These are phyloP conservation scores for Orthosia gothica DNA, from an alignment of 2,888 invertebrate species.

Conservation along the genomic window DNA sequence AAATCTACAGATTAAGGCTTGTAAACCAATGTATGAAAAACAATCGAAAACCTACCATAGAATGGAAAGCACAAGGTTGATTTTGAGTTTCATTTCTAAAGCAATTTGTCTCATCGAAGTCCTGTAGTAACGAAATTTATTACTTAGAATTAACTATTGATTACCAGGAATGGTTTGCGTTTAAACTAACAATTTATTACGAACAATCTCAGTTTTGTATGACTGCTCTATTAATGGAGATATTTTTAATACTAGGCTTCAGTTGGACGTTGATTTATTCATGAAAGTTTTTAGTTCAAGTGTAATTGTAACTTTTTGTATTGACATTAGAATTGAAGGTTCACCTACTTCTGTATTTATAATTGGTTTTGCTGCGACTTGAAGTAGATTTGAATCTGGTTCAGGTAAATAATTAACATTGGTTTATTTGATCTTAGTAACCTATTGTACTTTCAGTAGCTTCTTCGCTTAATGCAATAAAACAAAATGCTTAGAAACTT, in stretches of 20 bases:
- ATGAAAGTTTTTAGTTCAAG: slow-evolving; percentile 30
- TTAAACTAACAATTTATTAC: slow-evolving; percentile 80
- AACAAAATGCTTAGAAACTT: neutral
- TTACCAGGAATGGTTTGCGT: slow-evolving; percentile 78
- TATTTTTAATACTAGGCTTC: slow-evolving; percentile 60
- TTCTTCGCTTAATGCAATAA: neutral
- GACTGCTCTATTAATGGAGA: slow-evolving; percentile 74
- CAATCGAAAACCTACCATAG: slow-evolving; percentile 54
- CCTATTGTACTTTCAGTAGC: neutral
- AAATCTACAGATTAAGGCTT: slow-evolving; percentile 72
- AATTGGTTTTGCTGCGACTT: neutral
- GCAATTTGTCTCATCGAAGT: slow-evolving; percentile 71
- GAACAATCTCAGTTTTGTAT: slow-evolving; percentile 70
- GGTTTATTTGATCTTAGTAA: neutral
- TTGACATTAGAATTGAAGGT: neutral
- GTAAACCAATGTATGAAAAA: slow-evolving; percentile 52
- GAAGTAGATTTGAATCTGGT: neutral
- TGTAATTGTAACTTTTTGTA: slow-evolving; percentile 1
- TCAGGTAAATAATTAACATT: neutral
- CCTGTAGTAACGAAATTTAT: slow-evolving; percentile 80
- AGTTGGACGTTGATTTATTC: slow-evolving; percentile 53
- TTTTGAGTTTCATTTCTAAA: slow-evolving; percentile 41
- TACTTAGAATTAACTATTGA: slow-evolving; percentile 81
- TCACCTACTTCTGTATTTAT: neutral
- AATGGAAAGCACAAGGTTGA: slow-evolving; percentile 51